Percentiles rank a stretch among this genome's conserved stretches.
Conservation (phyloP, 2,888 invertebrate species). For the Thumatha senex region DNA sequence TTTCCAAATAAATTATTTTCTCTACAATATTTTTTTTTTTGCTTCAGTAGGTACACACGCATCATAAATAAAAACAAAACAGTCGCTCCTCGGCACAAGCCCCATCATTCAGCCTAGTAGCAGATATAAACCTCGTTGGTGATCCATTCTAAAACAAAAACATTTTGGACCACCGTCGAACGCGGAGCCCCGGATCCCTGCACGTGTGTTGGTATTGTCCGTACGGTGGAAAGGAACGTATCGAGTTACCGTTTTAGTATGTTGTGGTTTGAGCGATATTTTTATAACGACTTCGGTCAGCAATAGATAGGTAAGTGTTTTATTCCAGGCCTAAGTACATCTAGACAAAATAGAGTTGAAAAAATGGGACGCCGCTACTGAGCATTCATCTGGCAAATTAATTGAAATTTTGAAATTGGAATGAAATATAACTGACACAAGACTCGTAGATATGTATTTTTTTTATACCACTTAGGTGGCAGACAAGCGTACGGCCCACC, state of each 20-base stretch:
- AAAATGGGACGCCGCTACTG: too few species aligned
- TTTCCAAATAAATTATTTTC: too few species aligned
- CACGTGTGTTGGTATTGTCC: slow-evolving; percentile 17
- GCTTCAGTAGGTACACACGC: neutral
- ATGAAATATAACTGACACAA: too few species aligned
- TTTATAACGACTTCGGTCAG: slow-evolving; percentile 1
- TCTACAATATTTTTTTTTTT: neutral
- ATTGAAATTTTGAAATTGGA: too few species aligned
- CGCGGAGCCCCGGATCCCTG: slow-evolving; percentile 20
- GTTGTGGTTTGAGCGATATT: neutral
- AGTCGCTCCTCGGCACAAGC: slow-evolving; percentile 6
- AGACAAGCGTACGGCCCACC: too few species aligned
- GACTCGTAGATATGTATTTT: too few species aligned
- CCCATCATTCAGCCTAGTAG: slow-evolving; percentile 13
- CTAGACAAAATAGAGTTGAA: too few species aligned
- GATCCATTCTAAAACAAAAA: slow-evolving; percentile 23
- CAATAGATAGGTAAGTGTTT: neutral
- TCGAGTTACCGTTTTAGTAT: slow-evolving; percentile 13
- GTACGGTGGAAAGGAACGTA: slow-evolving; percentile 10
- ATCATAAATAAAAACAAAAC: slow-evolving; percentile 1
- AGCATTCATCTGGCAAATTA: too few species aligned
- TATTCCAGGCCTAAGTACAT: neutral
- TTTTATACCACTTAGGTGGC: too few species aligned
- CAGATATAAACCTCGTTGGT: slow-evolving; percentile 10
- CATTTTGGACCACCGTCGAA: slow-evolving; percentile 19